Percentiles rank a stretch among this genome's conserved stretches.
Evolutionary conservation across 2,113 vertebrate species (phyloP).

Genomic region (Nyctibius bracteatus): DNA sequence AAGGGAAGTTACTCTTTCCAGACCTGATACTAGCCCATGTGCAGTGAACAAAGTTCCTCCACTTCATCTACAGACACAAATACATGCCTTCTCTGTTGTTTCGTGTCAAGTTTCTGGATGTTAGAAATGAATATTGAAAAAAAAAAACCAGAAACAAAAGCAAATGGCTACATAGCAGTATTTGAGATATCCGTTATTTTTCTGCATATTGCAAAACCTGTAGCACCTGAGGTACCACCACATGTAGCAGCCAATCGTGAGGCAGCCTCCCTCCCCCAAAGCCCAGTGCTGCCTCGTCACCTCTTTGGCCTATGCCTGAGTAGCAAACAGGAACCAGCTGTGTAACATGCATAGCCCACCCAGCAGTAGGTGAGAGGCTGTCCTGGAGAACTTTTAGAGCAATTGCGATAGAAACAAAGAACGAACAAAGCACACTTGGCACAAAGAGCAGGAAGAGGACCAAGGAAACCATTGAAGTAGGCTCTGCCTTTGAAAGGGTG

Average conservation of each 20-base stretch:
- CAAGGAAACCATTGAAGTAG: not conserved
- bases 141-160: not conserved
- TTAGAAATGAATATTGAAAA: not conserved
- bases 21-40: not conserved
- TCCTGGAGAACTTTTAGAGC: not conserved
- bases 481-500: not conserved
- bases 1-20: not conserved
- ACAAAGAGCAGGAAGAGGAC: not conserved
- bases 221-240: not conserved
- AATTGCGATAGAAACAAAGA: not conserved
- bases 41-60: not conserved
- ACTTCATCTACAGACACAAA: not conserved
- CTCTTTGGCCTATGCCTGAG: not conserved
- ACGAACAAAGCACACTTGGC: rapidly evolving
- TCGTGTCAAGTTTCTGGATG: not conserved
- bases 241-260: not conserved
- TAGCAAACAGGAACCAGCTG: not conserved
- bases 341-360: not conserved
- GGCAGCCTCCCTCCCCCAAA: not conserved
- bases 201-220: not conserved
- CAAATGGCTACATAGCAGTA: not conserved
- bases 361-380: not conserved
- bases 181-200: not conserved
- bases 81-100: not conserved
- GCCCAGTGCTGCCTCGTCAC: not conserved